These are phyloP conservation scores for Andinoacara biseriatus DNA, from an alignment of 2,113 vertebrate genomes.

Conservation along the genomic window DNA sequence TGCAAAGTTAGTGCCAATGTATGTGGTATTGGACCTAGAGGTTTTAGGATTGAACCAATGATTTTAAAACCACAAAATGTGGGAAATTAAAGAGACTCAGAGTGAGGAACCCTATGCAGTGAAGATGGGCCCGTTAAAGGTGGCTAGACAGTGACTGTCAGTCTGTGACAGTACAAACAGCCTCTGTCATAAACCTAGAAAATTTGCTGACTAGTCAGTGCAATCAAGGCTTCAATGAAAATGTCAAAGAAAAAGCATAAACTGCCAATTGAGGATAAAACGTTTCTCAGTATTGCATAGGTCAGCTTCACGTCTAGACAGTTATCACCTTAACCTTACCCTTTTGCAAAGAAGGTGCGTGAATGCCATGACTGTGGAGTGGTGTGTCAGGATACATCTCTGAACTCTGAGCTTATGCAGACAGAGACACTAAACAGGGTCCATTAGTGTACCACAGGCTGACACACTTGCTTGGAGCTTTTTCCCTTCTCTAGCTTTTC, in stretches of 20 bases:
- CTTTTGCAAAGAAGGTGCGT: not conserved
- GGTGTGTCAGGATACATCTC: not conserved
- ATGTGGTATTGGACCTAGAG: not conserved
- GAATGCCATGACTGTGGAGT: not conserved
- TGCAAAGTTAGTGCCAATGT: not conserved
- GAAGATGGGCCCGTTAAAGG: not conserved
- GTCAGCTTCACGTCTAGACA: not conserved
- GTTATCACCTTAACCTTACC: not conserved
- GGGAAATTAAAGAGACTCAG: not conserved
- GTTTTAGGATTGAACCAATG: not conserved
- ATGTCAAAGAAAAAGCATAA: slow-evolving; percentile 1
- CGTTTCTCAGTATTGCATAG: not conserved
- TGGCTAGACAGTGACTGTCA: not conserved
- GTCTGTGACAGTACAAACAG: not conserved
- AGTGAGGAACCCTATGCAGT: not conserved
- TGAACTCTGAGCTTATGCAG: not conserved
- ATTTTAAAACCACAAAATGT: not conserved
- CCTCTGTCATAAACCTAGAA: not conserved
- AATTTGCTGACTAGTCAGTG: not conserved
- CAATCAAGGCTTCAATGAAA: not conserved
- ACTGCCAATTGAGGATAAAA: not conserved
- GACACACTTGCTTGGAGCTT: not conserved
- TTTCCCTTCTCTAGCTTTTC: no score
- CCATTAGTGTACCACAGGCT: not conserved
- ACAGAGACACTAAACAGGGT: not conserved